Evolutionary conservation across 2,888 invertebrate genomes (phyloP), one percentile per base, ranked within the genome.

Genomic region (Nemotelus pantherinus): DNA sequence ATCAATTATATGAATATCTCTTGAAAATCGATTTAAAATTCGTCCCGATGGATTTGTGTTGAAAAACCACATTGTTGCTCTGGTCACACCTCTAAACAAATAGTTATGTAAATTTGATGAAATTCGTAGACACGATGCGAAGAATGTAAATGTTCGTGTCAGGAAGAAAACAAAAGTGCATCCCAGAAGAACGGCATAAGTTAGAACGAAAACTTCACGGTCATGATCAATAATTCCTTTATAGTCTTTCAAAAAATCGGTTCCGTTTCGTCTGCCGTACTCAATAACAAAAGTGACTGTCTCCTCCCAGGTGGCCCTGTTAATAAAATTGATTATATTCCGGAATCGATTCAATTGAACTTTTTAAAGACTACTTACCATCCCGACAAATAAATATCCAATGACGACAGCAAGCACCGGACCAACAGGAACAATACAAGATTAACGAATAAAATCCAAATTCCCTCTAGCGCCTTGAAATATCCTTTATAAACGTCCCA

Each of bases 61-160:
- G 86, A 94, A 95, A 87, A 95, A 95, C 85, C 90, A 89, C 89
- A 94, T 92, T 0, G 91, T 91, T 0, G 93, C 90, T 71, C 91
- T 88, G 0, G 93, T 90, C 0, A 95, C 90, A 0, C 91, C 91
- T 72, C 91, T 90, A 83, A 97, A 95, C 89, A 97, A 94, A 1
- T 87, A 89, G 83, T 94, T 92, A 84, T 97, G 97, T 0, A 97
- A 87, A 2, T 88, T 89, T 43, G 90, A 88, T 0, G 96, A 95
- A 0, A 95, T 93, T 45, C 89, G 89, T 84, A 95, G 92, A 82
- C 95, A 95, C 80, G 93, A 90, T 80, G 89, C 89, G 83, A 93
- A 94, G 87, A 93, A 94, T 0, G 91, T 87, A 64, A 91, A 90
- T 2, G 91, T 25, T 82, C 87, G 5, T 88, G 90, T 84, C 88